A percentile compares a stretch with the other conserved stretches of the same genome.
Conservation (phyloP, 2,113 vertebrate genomes). For the Phoxinus phoxinus region DNA sequence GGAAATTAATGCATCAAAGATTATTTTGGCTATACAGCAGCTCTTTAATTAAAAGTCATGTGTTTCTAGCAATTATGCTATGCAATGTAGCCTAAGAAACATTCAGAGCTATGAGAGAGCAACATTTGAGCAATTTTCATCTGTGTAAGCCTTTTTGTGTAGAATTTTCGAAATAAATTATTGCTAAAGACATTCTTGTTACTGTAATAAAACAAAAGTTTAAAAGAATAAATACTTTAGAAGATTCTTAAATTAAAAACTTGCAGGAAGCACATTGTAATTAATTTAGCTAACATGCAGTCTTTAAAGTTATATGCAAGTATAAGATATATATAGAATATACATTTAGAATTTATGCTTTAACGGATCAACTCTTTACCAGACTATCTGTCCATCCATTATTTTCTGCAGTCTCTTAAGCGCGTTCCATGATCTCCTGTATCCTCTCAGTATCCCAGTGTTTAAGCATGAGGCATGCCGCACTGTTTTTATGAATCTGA, state of each 20-base stretch:
- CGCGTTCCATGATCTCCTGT: neutral
- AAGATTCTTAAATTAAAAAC: neutral
- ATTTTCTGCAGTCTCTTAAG: neutral
- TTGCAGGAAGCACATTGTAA: neutral
- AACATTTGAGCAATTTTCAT: neutral
- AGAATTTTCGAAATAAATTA: no score
- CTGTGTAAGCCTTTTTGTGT: no score
- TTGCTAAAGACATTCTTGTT: no score
- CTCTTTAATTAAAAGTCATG: neutral
- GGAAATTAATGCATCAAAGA: no score
- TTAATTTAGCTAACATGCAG: neutral
- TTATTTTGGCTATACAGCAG: no score
- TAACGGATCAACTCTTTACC: neutral
- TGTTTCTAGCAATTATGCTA: neutral
- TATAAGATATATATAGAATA: no score
- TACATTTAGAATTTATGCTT: neutral
- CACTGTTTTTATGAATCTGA: slow-evolving; percentile 2
- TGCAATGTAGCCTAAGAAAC: neutral
- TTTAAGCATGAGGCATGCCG: neutral
- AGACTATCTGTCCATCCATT: slow-evolving; percentile 9
- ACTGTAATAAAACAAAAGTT: no score
- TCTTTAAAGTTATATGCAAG: neutral
- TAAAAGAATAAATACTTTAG: neutral
- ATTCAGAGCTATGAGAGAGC: neutral
- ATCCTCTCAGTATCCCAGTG: neutral